phyloP scores from a whole-genome alignment of 1,140 invertebrate genomes.

The Drosophila nannoptera region DNA sequence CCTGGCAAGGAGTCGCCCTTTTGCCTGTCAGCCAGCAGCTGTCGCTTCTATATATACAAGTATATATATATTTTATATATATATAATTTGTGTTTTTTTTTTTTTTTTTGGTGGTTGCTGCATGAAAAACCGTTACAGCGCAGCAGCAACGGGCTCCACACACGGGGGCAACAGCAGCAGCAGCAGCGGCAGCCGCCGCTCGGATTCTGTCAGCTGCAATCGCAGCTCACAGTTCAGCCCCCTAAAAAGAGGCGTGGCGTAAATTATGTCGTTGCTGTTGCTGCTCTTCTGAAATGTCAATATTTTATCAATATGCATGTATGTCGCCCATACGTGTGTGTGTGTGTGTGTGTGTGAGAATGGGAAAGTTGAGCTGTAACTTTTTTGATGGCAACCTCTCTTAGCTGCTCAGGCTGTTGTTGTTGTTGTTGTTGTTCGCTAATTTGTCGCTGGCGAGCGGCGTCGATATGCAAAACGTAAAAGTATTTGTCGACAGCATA shows the following conservation, averaged over 20 bases:
- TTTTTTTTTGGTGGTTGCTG: slow-evolving; percentile 21
- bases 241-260: slow-evolving; percentile 7
- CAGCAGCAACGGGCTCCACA: background rate
- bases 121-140: slow-evolving; percentile 22
- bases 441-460: slow-evolving; percentile 42
- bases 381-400: slow-evolving; percentile 2
- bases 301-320: slow-evolving; percentile 2
- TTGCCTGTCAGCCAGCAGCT: slow-evolving; percentile 45
- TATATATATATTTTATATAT: no score
- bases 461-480: slow-evolving; percentile 31
- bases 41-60: slow-evolving; percentile 26
- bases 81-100: background rate
- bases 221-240: background rate
- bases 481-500: slow-evolving; percentile 19
- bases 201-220: slow-evolving; percentile 6
- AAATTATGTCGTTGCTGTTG: slow-evolving; percentile 33
- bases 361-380: slow-evolving; percentile 35
- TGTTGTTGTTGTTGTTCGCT: slow-evolving; percentile 13
- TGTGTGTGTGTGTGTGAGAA: slow-evolving; percentile 8
- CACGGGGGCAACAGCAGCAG: no score
- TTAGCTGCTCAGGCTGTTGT: background rate
- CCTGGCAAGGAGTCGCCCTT: slow-evolving; percentile 5
- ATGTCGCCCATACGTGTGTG: background rate
- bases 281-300: slow-evolving; percentile 18
- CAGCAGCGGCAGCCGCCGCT: background rate